Percentiles rank a stretch among this genome's conserved stretches.
phyloP scores from a whole-genome alignment of 2,888 invertebrate species.

The Drosophila fungiperda region DNA sequence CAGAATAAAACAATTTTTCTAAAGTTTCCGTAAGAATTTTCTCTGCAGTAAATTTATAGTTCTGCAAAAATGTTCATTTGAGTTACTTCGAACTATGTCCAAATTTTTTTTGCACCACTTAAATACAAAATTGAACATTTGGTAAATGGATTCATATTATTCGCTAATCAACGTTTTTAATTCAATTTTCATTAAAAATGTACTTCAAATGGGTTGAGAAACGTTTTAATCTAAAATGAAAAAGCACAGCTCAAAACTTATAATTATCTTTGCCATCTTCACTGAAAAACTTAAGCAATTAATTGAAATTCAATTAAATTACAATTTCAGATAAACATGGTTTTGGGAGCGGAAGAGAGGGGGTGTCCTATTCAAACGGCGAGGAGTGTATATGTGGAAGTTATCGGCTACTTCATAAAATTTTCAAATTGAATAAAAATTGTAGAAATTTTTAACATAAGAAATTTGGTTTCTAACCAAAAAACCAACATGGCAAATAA shows the following conservation, averaged over 20 bases:
- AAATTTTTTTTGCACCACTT: no score
- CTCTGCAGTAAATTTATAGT: background rate
- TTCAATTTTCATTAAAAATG: background rate
- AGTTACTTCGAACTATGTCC: background rate
- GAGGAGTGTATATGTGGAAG: background rate
- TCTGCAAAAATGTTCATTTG: no score
- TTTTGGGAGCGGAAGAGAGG: rapidly evolving
- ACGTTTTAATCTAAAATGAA: background rate
- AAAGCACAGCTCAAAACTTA: background rate
- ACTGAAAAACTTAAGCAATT: no score
- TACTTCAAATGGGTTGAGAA: background rate
- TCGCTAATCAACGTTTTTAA: background rate
- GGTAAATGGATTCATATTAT: no score
- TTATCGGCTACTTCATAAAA: background rate
- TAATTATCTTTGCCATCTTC: background rate
- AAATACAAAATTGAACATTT: background rate
- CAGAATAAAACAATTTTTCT: background rate
- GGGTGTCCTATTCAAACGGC: background rate
- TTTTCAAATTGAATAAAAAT: background rate
- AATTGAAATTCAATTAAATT: background rate
- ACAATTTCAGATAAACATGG: background rate
- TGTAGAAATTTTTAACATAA: background rate
- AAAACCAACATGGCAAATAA: background rate
- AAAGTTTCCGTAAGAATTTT: background rate
- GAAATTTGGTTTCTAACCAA: background rate